Conservation (phyloP, 2,797 vertebrate species). For the Cossypha heuglini region DNA sequence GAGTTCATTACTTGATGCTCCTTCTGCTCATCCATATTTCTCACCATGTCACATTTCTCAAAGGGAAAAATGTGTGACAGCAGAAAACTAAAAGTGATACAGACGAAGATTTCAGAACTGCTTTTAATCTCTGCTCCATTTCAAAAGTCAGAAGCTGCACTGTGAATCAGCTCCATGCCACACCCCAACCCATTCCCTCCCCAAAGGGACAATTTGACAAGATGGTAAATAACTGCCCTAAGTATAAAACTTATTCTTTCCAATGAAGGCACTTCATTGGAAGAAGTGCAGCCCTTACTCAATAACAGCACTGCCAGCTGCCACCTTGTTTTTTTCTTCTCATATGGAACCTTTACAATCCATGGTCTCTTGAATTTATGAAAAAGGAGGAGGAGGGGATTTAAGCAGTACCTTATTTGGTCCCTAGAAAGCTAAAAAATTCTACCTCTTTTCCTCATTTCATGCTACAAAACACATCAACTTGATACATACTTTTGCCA, state of each 20-base stretch:
- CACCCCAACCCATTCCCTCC: accelerated
- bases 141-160: not conserved
- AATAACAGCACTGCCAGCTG: not conserved
- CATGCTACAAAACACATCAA: not conserved
- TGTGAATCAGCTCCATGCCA: not conserved
- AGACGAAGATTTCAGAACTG: not conserved
- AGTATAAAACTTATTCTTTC: not conserved
- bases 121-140: not conserved
- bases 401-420: not conserved
- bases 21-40: not conserved
- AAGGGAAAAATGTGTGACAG: not conserved
- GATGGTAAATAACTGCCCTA: not conserved
- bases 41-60: not conserved
- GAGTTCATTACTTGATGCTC: not conserved
- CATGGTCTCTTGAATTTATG: not conserved
- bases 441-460: not conserved
- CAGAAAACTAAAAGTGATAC: not conserved
- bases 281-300: not conserved
- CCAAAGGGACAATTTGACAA: not conserved
- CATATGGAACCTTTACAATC: not conserved
- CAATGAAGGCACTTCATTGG: not conserved
- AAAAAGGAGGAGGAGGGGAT: not conserved
- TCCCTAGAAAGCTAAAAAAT: not conserved
- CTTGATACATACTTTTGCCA: not conserved
- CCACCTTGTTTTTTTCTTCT: not conserved